Evolutionary conservation across 2,888 invertebrate species (phyloP).

Genomic region (Sisyra nigra): DNA sequence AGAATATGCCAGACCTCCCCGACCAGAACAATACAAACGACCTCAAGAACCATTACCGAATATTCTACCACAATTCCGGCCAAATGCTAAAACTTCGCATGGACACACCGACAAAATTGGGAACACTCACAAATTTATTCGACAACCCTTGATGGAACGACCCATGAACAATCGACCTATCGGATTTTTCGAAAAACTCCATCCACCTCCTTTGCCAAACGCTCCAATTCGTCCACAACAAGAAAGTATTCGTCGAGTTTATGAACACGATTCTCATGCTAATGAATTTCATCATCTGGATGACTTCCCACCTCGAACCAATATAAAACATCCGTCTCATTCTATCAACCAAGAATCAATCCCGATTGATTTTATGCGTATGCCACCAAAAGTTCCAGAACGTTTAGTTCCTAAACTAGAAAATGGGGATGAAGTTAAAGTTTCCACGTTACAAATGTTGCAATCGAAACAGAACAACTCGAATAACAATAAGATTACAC

Average conservation of each 20-base stretch:
- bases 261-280: background rate
- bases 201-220: conserved; percentile 23
- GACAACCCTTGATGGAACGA: conserved; percentile 26
- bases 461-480: conserved; percentile 33
- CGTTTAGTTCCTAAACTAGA: conserved; percentile 28
- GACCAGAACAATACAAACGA: conserved; percentile 22
- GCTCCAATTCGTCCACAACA: conserved; percentile 26
- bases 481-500: conserved; percentile 12
- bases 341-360: background rate
- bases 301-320: background rate
- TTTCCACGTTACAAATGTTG: conserved; percentile 53
- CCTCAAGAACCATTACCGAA: conserved; percentile 34
- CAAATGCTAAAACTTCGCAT: conserved; percentile 40
- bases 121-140: background rate
- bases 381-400: conserved; percentile 19
- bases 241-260: conserved; percentile 24
- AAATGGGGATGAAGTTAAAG: conserved; percentile 26
- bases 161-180: conserved; percentile 21
- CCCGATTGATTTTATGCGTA: conserved; percentile 19
- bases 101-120: conserved; percentile 20
- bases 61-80: conserved; percentile 54
- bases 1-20: conserved; percentile 26
- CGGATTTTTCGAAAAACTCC: conserved; percentile 28
- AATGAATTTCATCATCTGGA: background rate
- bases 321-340: background rate